phyloP scores from a whole-genome alignment of 2,888 invertebrate species.

The Xanthostigma xanthostigma region DNA sequence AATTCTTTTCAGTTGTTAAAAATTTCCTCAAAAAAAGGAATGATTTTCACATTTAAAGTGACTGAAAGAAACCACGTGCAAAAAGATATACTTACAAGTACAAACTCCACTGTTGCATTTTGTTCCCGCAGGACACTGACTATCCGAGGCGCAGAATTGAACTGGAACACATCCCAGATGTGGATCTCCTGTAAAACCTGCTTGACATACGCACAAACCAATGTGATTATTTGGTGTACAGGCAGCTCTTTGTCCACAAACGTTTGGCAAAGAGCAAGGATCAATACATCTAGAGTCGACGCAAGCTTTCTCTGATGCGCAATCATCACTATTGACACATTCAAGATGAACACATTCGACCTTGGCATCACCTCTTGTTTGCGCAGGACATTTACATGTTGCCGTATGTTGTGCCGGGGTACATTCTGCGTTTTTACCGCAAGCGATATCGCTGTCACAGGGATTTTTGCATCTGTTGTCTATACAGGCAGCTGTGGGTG shows the following conservation, averaged over 20 bases:
- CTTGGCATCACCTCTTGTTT: slow-evolving; percentile 61
- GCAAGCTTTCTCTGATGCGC: slow-evolving; percentile 53
- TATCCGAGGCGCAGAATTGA: slow-evolving; percentile 67
- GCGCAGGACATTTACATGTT: slow-evolving; percentile 57
- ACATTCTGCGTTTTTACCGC: slow-evolving; percentile 67
- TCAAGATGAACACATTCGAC: slow-evolving; percentile 58
- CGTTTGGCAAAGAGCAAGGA: slow-evolving; percentile 65
- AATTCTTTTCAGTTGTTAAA: neutral
- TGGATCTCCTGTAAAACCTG: slow-evolving; percentile 76
- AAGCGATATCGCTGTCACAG: slow-evolving; percentile 47
- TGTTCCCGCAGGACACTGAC: slow-evolving; percentile 70
- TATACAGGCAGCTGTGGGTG: slow-evolving; percentile 56
- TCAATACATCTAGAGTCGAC: slow-evolving; percentile 65
- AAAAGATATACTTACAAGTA: slow-evolving; percentile 36
- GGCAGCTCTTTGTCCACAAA: slow-evolving; percentile 67
- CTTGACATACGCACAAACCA: slow-evolving; percentile 67
- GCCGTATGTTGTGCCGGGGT: slow-evolving; percentile 50
- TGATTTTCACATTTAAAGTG: neutral
- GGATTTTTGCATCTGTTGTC: slow-evolving; percentile 66
- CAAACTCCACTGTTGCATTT: slow-evolving; percentile 74
- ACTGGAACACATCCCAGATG: slow-evolving; percentile 70
- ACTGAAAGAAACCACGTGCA: too few species aligned
- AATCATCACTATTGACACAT: slow-evolving; percentile 66
- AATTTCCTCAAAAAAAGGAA: neutral
- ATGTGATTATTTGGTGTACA: slow-evolving; percentile 65